Percentiles rank a stretch among this genome's conserved stretches.
phyloP scores from a whole-genome alignment of 2,113 vertebrate genomes.

The Heliornis fulica region DNA sequence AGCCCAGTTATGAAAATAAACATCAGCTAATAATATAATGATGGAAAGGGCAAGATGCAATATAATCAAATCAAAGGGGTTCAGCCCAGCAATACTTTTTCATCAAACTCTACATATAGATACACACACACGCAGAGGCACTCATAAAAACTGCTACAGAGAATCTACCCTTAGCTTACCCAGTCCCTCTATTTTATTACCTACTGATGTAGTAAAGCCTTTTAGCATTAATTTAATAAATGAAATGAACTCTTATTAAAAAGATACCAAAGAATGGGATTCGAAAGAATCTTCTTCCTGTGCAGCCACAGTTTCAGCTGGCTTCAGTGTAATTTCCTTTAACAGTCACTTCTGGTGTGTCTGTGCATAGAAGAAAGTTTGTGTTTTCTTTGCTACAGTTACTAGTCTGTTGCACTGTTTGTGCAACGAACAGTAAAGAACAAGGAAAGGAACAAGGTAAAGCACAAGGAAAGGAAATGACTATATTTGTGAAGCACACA shows the following conservation, averaged over 20 bases:
- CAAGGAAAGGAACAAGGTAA: background rate
- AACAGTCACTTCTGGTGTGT: background rate
- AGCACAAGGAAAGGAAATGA: background rate
- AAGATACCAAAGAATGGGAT: background rate
- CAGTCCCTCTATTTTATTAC: background rate
- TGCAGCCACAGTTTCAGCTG: background rate
- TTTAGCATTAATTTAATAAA: background rate
- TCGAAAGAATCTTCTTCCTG: background rate
- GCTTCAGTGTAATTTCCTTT: background rate
- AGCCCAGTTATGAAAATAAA: slow-evolving; percentile 41
- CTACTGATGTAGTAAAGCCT: background rate
- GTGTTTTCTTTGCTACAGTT: background rate
- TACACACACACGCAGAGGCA: background rate
- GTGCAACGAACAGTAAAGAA: background rate
- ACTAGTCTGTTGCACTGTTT: background rate
- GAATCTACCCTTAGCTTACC: background rate
- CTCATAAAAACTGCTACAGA: background rate
- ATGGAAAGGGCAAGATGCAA: background rate
- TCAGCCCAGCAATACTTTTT: background rate
- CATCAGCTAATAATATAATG: background rate
- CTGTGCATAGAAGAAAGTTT: background rate
- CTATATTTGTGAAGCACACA: background rate
- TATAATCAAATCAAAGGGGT: background rate
- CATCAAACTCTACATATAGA: background rate
- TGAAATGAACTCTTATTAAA: background rate